Evolutionary conservation across 2,797 vertebrate species (phyloP), one percentile per base, ranked within the genome.

Genomic region (Danio choprae): DNA sequence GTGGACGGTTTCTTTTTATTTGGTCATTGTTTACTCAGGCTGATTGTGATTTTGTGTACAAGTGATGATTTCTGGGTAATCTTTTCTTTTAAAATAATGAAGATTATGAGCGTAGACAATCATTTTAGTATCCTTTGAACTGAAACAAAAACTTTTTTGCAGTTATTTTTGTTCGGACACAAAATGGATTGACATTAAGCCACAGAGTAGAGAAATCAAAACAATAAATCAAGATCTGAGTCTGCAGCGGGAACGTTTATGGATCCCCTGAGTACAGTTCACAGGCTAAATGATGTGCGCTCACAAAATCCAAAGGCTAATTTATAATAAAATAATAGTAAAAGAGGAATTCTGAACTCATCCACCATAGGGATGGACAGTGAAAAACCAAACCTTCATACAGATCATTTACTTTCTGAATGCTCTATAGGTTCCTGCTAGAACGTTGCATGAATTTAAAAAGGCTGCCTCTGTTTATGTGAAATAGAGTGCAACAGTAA

Each of bases 321-420:
- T 86, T 74, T 80, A 71, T 71, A 71, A 84, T 78, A 70, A 59
- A 44, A 72, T 80, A 69, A 70, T n/a, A 75, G n/a, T 29, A 29
- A 29, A 29, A 29, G 60, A 62, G 55, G 43, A 78, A 77, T 53
- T 43, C n/a, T 62, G 44, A 48, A 46, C 63, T 60, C 36, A 43
- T 51, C 59, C 77, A 58, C 50, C 58, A 79, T 20, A 18, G 60
- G 56, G 64, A 58, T 69, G 43, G 74, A 62, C 29, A 72, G 59
- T 67, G 73, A 74, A 59, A 75, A 20, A 77, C 50, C 44, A 80
- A 84, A 77, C 41, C 77, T 48, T 20, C 59, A 72, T 55, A 74
- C 77, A 79, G 59, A 78, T 65, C 58, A 71, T 78, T 75, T 67
- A 40, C 38, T 55, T 53, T 41, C 64, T 29, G 22, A 60, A 15